Percentiles rank a stretch among this genome's conserved stretches.
Conservation (phyloP, 2,797 vertebrate species). For the Macropodus opercularis region DNA sequence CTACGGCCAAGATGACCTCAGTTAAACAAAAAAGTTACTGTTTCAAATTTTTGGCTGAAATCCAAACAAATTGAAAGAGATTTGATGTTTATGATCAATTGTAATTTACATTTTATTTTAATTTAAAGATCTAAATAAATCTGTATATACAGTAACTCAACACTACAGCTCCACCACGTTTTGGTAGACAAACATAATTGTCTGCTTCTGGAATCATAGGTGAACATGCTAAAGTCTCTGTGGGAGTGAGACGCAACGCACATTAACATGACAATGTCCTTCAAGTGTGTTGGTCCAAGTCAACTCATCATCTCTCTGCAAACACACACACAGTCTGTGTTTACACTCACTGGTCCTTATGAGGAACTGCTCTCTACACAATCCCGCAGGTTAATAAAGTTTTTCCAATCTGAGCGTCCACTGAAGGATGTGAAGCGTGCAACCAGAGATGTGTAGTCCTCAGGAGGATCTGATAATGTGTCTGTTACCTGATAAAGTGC, state of each 20-base stretch:
- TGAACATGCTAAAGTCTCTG: constrained; percentile 7
- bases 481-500: not conserved
- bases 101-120: not conserved
- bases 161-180: too few species aligned
- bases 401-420: constrained; percentile 3
- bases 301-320: constrained; percentile 1
- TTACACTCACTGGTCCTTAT: constrained; percentile 12
- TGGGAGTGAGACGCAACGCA: constrained; percentile 3
- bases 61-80: not conserved
- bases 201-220: not conserved
- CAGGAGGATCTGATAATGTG: not conserved
- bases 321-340: constrained; percentile 33
- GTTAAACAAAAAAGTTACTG: not conserved
- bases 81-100: too few species aligned
- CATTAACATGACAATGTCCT: constrained; percentile 42
- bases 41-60: not conserved
- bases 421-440: constrained; percentile 1
- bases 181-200: too few species aligned
- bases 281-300: constrained; percentile 47
- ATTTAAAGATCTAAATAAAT: too few species aligned
- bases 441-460: not conserved
- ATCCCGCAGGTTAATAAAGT: constrained; percentile 27
- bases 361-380: not conserved
- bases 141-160: too few species aligned
- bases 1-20: not conserved